phyloP scores from a whole-genome alignment of 2,797 vertebrate genomes.

The Onychomys torridus region DNA sequence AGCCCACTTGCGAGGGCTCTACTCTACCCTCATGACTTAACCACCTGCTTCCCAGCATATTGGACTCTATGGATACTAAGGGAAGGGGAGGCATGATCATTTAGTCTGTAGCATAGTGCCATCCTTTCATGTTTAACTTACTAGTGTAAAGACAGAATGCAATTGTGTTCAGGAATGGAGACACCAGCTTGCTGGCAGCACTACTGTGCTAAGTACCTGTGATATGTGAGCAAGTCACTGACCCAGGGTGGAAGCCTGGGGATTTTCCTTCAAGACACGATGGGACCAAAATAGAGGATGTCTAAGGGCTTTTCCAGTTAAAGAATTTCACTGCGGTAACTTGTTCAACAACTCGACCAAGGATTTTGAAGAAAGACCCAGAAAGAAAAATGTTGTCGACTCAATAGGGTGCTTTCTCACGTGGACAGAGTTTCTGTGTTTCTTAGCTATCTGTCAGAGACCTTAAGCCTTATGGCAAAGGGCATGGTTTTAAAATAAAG shows the following conservation, averaged over 20 bases:
- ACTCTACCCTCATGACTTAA: neutral
- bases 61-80: neutral
- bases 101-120: neutral
- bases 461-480: constrained; percentile 52
- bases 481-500: constrained; percentile 62
- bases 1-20: neutral
- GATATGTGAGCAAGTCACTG: neutral
- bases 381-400: constrained; percentile 49
- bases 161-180: neutral
- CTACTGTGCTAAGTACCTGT: neutral
- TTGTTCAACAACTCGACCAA: neutral
- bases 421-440: neutral
- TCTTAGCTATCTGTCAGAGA: constrained; percentile 56
- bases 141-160: neutral
- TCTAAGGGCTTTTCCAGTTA: neutral
- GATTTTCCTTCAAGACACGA: neutral
- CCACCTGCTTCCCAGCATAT: neutral
- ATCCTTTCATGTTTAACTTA: neutral
- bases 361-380: constrained; percentile 39
- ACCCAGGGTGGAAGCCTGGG: neutral
- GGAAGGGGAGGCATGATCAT: neutral
- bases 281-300: neutral
- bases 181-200: neutral
- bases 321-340: neutral
- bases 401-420: neutral